Conservation (phyloP, 2,797 vertebrate genomes). For the Melanotaenia maccullochi region DNA sequence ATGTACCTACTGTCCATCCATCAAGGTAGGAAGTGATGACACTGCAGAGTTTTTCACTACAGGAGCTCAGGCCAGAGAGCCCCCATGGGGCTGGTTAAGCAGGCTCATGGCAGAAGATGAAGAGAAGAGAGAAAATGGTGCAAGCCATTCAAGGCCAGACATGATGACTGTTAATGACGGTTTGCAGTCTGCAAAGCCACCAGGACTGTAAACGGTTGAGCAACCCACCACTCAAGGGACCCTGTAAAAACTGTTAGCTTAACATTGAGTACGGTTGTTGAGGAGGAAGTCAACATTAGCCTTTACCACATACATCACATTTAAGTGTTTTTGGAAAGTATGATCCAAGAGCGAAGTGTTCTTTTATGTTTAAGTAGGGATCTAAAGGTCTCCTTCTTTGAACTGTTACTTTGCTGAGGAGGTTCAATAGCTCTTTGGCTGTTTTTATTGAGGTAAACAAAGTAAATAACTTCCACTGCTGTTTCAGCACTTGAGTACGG, state of each 20-base stretch:
- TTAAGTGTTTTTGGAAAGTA: slow-evolving; percentile 74
- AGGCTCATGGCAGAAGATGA: slow-evolving; percentile 21
- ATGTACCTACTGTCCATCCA: slow-evolving; percentile 28
- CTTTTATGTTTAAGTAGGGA: slow-evolving; percentile 51
- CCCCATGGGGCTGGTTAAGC: slow-evolving; percentile 52
- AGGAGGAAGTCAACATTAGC: slow-evolving; percentile 65
- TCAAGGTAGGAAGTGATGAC: slow-evolving; percentile 44
- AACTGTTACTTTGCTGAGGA: slow-evolving; percentile 45
- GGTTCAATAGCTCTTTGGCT: slow-evolving; percentile 46
- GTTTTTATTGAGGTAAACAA: slow-evolving; percentile 67
- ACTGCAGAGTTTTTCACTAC: slow-evolving; percentile 39
- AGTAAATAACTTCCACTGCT: slow-evolving; percentile 49
- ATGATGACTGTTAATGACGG: slow-evolving; percentile 43
- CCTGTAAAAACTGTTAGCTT: slow-evolving; percentile 71
- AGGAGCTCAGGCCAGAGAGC: slow-evolving; percentile 14
- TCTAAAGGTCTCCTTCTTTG: slow-evolving; percentile 55
- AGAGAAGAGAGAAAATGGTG: slow-evolving; percentile 19
- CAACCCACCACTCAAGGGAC: slow-evolving; percentile 46
- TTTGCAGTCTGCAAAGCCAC: slow-evolving; percentile 52
- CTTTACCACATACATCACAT: slow-evolving; percentile 60
- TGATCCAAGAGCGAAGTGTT: slow-evolving; percentile 37
- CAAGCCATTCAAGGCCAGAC: slow-evolving; percentile 37
- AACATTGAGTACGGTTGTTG: slow-evolving; percentile 58
- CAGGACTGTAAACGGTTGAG: slow-evolving; percentile 32
- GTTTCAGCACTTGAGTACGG: slow-evolving; percentile 55